phyloP scores from a whole-genome alignment of 1,140 invertebrate species.

The Conus betulinus region DNA sequence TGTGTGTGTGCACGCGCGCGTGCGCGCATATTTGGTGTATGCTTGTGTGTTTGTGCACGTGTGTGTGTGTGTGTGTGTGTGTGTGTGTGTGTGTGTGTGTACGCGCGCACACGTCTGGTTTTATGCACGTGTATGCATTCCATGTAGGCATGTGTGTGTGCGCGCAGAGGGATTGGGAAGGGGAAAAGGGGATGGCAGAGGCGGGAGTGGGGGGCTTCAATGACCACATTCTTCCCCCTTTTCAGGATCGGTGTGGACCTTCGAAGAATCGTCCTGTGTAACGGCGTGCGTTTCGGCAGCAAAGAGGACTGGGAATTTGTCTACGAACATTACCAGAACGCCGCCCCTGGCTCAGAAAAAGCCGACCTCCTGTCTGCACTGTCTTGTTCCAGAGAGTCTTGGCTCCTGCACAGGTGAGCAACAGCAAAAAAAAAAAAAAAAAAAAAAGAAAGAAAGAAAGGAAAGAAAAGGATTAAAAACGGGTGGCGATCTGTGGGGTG shows the following conservation, averaged over 20 bases:
- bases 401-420: conserved; percentile 66
- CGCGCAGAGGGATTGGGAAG: background rate
- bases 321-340: conserved; percentile 83
- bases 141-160: background rate
- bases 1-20: too few relatives aligned
- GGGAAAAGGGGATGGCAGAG: too few relatives aligned
- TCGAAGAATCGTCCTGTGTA: conserved; percentile 82
- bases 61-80: too few relatives aligned
- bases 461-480: too few relatives aligned
- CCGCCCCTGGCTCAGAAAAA: conserved; percentile 75
- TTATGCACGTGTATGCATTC: background rate
- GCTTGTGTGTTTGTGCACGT: too few relatives aligned
- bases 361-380: conserved; percentile 81
- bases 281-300: conserved; percentile 83
- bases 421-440: too few relatives aligned
- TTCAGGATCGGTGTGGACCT: conserved; percentile 86
- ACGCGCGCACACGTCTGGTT: too few relatives aligned
- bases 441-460: too few relatives aligned
- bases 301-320: conserved; percentile 85
- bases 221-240: too few relatives aligned
- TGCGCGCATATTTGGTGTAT: too few relatives aligned
- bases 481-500: too few relatives aligned
- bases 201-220: too few relatives aligned
- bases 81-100: background rate
- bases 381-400: conserved; percentile 79